Base-by-base conservation (phyloP, 2,797 vertebrate genomes). In the Chromobotia macracanthus region DNA sequence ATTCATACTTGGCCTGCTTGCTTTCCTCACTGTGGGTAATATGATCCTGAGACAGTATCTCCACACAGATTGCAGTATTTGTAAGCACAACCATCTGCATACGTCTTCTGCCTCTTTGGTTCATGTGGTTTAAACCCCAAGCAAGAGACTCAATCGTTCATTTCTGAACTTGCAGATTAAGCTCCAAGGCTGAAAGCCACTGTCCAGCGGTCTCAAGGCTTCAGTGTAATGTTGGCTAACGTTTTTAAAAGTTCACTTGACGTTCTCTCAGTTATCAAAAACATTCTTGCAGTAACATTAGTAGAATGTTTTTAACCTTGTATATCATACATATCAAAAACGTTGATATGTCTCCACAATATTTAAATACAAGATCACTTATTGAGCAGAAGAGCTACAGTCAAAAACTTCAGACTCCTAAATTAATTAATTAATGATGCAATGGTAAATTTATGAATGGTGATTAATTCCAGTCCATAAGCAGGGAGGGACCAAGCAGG, bases 21-120 rank as follows among this genome's bases (percentile, higher is more conserved):
- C 60, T 82, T 50, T 91, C 87, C 84, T 87, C 83, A 87, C 61
- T 85, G 63, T 83, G 60, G 85, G 94, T 92, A 94, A 90, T 78
- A 73, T 46, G 79, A 88, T 92, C 93, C n/a, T 93, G 94, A 91
- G 89, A 90, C 92, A 89, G 92, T 92, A 93, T 92, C 92, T 94
- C 93, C 93, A 93, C 92, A 92, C 91, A 92, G 92, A 93, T 91
- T 92, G 93, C 92, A 93, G 89, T 89, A 91, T 84, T 90, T 90
- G 89, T 92, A 92, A 94, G 89, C 76, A 92, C 92, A 94, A 89
- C 46, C 56, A 56, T 73, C 91, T 93, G 92, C 93, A 90, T 92
- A 90, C 89, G 87, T 89, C 31, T 60, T 89, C 92, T 87, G 78
- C 93, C 55, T 75, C 64, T 56, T 64, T 51, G 44, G 87, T 90